Evolutionary conservation across 2,797 vertebrate species (phyloP), one percentile per base, ranked within the genome.

Genomic region (Rhinichthys osculus): DNA sequence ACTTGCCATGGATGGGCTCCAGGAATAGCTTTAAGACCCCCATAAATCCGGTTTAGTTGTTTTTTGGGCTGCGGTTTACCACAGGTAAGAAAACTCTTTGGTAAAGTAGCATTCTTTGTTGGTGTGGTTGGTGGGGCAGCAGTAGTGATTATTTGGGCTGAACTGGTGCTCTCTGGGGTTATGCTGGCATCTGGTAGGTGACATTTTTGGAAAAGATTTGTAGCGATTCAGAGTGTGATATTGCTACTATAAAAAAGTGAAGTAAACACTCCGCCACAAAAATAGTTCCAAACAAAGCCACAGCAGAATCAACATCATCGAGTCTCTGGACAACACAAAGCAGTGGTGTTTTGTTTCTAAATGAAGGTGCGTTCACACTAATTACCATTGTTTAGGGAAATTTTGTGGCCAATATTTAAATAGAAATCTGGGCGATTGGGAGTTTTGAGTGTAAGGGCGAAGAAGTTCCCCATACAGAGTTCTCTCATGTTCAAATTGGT

Each of bases 1-100:
- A 93, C 97, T 92, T 98, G 96, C 98, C 98, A 99, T 0, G 98
- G 98, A 82, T 96, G 92, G 57, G 96, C 95, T 78, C 97, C 98
- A 19, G 95, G 94, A 1, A 93, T 73, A 23, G 96, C 95, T 91
- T 98, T 99, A 72, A 95, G 93, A 87, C 98, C 98, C 3, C 97
- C 96, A 1, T 94, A 97, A 89, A 99, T 97, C 78, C 93, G 90
- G 8, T 88, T 91, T 6, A 93, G 4, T 4, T 30, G 0, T n/a
- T 35, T 92, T 80, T 81, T 93, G 21, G 90, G 92, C 88, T 97
- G 90, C 40, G 96, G 91, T 70, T 90, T 89, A 59, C 97, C 96
- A 10, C 96, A 97, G 0, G 92, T 95, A 66, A 73, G 21, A 85
- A 95, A 96, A 44, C 38, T 5, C 5, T 3, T 67, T 17, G 6